Evolutionary conservation across 2,113 vertebrate species (phyloP), one percentile per base, ranked within the genome.

Genomic region (Conger conger): DNA sequence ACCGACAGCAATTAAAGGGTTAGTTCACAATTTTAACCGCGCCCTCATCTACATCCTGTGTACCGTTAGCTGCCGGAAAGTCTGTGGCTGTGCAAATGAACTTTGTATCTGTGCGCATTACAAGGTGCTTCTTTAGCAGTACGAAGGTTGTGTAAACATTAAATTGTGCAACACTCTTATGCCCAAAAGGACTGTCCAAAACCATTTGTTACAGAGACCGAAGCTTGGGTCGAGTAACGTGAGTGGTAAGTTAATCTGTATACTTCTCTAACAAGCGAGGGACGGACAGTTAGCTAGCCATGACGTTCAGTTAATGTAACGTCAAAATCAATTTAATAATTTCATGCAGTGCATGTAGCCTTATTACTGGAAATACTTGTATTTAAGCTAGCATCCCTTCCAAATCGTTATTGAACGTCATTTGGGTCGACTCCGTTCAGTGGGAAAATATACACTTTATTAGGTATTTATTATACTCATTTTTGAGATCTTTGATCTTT

Each of bases 191-290:
- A 11, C 73, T 36, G n/a, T 5, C 37, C 6, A 53, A 16, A 36
- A 17, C 6, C 73, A 35, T 33, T 73, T 1, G 38, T 76, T 33
- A 30, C 36, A 30, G 36, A 42, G 23, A 79, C 1, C 16, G 35
- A 30, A 11, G 40, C 15, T 8, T 50, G 38, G 45, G 36, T 63
- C 23, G 53, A 30, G 38, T 38, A 33, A 13, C 45, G 11, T 36
- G 33, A 79, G 83, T 68, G 54, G 81, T 84, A 79, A 84, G 83
- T 84, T 84, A 9, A 42, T 84, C 36, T 79, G 20, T 40, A 45
- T 36, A 73, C 68, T 33, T 73, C n/a, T 11, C n/a, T 1, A 73
- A 27, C 68, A 73, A 73, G 27, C 68, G 68, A 73, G 13, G 27
- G n/a, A 13, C 68, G 9, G n/a, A 4, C 13, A 73, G 57, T 27